phyloP scores from a whole-genome alignment of 2,797 vertebrate species.

The Malurus splendens region DNA sequence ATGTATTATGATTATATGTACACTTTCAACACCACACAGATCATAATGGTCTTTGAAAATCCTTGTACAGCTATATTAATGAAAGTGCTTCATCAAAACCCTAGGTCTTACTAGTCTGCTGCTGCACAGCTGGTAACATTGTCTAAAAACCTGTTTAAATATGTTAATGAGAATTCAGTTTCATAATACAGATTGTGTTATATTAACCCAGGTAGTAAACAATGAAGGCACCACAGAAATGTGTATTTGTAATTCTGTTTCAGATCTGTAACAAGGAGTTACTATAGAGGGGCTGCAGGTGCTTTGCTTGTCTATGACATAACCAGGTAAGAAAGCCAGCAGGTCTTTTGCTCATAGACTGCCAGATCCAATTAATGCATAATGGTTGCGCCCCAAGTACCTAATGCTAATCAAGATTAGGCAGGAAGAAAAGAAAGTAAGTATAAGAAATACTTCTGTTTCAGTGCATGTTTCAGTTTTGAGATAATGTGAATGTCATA shows the following conservation, averaged over 20 bases:
- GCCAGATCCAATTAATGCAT: not conserved
- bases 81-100: not conserved
- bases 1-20: not conserved
- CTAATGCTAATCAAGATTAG: not conserved
- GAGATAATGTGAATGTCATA: not conserved
- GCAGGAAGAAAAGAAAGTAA: not conserved
- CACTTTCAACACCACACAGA: not conserved
- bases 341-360: not conserved
- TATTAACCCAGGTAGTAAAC: not conserved
- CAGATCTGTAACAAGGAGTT: constrained; percentile 96
- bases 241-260: constrained; percentile 35
- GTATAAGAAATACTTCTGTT: not conserved
- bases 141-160: not conserved
- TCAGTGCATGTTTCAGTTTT: not conserved
- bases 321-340: constrained; percentile 82
- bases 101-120: not conserved
- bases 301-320: constrained; percentile 96
- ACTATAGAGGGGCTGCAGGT: constrained; percentile 95
- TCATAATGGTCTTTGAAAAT: not conserved
- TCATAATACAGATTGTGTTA: not conserved
- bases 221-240: not conserved
- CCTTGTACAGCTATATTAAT: not conserved
- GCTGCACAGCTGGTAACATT: not conserved
- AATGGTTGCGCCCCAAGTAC: not conserved
- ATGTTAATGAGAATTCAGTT: not conserved